A percentile compares a stretch with the other conserved stretches of the same genome.
These are phyloP conservation scores for Microcebus griseorufus DNA, from an alignment of 2,113 vertebrate genomes.

Conservation along the genomic window DNA sequence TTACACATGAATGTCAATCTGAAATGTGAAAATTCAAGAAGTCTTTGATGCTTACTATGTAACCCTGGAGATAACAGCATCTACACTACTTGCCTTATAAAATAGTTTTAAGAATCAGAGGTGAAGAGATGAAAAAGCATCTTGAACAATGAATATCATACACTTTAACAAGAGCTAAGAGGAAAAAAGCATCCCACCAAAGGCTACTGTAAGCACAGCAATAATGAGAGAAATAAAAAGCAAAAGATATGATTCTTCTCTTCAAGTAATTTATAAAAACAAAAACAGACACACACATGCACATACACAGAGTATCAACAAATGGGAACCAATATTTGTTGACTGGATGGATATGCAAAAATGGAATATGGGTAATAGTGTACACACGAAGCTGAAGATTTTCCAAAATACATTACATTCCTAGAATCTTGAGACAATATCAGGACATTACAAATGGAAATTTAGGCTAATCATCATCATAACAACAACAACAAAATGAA, in stretches of 20 bases:
- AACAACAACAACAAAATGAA: constrained; percentile 21
- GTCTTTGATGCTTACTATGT: not conserved
- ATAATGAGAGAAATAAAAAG: constrained; percentile 35
- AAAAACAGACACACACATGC: not conserved
- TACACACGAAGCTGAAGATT: not conserved
- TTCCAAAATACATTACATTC: not conserved
- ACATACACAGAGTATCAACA: not conserved
- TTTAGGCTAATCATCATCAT: not conserved
- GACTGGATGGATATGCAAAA: not conserved
- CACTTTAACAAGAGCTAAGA: not conserved
- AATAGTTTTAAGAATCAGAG: not conserved
- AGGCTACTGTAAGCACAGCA: not conserved
- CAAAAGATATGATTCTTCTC: not conserved
- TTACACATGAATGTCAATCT: not conserved
- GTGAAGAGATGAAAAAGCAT: not conserved
- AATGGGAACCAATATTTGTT: not conserved
- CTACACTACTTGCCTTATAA: not conserved
- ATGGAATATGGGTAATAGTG: not conserved
- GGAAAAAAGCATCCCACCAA: not conserved
- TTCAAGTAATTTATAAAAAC: constrained; percentile 15
- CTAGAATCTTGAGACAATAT: constrained; percentile 18
- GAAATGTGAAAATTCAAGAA: not conserved
- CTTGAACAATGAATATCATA: not conserved
- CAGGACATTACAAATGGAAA: not conserved
- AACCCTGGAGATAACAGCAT: not conserved